Conservation (phyloP, 2,888 invertebrate species). For the Asteroscopus sphinx region DNA sequence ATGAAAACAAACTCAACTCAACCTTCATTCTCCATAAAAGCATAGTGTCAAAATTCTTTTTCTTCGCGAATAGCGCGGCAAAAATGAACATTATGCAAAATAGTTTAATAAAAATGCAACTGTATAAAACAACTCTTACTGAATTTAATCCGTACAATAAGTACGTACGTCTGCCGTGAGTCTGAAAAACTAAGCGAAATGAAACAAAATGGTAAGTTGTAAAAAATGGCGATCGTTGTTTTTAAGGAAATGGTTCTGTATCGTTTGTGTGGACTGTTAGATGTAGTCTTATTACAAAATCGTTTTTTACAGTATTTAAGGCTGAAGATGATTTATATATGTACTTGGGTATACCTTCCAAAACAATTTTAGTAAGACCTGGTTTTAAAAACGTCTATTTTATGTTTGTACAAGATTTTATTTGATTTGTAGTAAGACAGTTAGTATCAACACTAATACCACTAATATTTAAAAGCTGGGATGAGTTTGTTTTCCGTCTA, state of each 20-base stretch:
- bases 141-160: slow-evolving; percentile 60
- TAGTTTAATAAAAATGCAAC: slow-evolving; percentile 73
- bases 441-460: too few species aligned
- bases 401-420: too few species aligned
- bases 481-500: too few species aligned
- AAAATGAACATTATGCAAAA: slow-evolving; percentile 75
- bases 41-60: slow-evolving; percentile 41
- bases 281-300: background rate
- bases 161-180: slow-evolving; percentile 56
- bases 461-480: too few species aligned
- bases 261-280: background rate
- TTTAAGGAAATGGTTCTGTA: slow-evolving; percentile 14
- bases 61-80: slow-evolving; percentile 26
- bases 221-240: slow-evolving; percentile 43
- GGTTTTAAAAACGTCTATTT: too few species aligned
- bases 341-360: too few species aligned
- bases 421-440: too few species aligned
- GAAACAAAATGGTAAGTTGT: slow-evolving; percentile 64
- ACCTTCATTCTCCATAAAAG: slow-evolving; percentile 3
- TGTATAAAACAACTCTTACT: slow-evolving; percentile 68
- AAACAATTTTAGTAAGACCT: too few species aligned
- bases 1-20: background rate
- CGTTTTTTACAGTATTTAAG: too few species aligned
- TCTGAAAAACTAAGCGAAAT: slow-evolving; percentile 59
- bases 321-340: too few species aligned